phyloP scores from a whole-genome alignment of 1,140 invertebrate species.

The Eurytemora carolleeae region DNA sequence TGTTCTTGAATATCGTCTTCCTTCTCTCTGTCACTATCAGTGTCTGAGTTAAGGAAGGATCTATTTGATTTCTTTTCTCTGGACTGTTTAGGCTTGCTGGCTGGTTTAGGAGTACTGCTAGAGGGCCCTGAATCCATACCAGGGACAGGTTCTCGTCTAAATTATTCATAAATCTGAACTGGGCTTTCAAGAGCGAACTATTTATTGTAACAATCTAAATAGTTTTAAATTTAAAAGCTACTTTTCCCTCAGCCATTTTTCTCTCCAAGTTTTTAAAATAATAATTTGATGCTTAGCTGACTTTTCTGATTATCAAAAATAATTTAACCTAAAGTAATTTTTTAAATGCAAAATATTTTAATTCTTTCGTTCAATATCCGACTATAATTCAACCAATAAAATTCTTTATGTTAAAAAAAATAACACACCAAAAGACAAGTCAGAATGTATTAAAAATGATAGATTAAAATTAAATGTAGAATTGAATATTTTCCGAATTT shows the following conservation, averaged over 20 bases:
- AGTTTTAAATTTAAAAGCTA: not conserved
- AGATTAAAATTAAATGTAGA: not conserved
- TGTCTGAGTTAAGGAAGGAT: not conserved
- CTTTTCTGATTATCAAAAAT: not conserved
- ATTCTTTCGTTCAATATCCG: no score
- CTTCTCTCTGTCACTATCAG: not conserved
- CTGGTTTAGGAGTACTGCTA: not conserved
- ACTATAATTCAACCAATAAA: no score
- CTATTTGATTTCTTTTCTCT: not conserved
- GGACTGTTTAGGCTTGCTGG: not conserved
- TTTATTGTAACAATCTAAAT: not conserved
- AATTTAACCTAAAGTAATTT: not conserved
- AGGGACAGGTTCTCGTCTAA: not conserved
- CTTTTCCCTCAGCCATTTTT: no score
- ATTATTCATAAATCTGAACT: not conserved
- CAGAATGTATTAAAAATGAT: no score
- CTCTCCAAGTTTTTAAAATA: no score
- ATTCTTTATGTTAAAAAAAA: no score
- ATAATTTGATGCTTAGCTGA: no score
- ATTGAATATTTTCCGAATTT: not conserved
- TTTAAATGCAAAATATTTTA: no score
- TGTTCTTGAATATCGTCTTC: not conserved
- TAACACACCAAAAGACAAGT: no score
- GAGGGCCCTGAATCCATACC: no score
- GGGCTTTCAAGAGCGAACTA: no score